These are phyloP conservation scores for Tachina grossa DNA, from an alignment of 2,888 invertebrate species.

Conservation along the genomic window DNA sequence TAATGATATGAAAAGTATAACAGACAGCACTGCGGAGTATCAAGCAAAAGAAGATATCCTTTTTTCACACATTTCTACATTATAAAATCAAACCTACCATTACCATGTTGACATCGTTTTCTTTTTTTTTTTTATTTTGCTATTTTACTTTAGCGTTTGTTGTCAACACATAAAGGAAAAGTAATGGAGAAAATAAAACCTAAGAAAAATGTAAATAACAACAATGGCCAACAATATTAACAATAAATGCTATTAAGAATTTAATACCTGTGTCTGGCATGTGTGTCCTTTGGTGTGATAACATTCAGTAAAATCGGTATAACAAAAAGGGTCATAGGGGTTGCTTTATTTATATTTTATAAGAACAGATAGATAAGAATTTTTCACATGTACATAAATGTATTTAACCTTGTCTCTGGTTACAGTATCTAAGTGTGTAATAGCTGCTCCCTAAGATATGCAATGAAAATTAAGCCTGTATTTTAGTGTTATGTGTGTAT, in stretches of 20 bases:
- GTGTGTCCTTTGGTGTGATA: slow-evolving; percentile 72
- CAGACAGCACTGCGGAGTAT: slow-evolving; percentile 18
- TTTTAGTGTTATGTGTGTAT: too few species aligned
- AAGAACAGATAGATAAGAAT: too few species aligned
- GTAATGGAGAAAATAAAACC: slow-evolving; percentile 10
- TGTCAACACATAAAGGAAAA: slow-evolving; percentile 26
- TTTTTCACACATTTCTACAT: slow-evolving; percentile 28
- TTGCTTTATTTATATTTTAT: not conserved
- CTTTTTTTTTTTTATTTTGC: not conserved
- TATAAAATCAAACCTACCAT: slow-evolving; percentile 46
- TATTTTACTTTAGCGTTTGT: not conserved
- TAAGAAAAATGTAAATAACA: slow-evolving; percentile 33
- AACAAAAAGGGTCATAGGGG: not conserved
- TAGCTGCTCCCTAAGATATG: too few species aligned
- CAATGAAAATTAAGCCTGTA: too few species aligned
- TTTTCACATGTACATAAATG: not conserved
- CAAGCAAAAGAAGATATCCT: slow-evolving; percentile 23
- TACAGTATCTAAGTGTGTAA: too few species aligned
- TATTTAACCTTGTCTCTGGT: slow-evolving; percentile 10
- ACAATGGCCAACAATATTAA: slow-evolving; percentile 56
- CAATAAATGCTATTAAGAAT: slow-evolving; percentile 75
- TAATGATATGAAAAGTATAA: slow-evolving; percentile 64
- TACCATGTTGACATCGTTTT: slow-evolving; percentile 31
- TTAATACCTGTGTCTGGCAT: slow-evolving; percentile 80
- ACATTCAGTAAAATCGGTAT: not conserved